These are phyloP conservation scores for Chymomyza costata DNA, from an alignment of 1,140 invertebrate species.

Conservation along the genomic window DNA sequence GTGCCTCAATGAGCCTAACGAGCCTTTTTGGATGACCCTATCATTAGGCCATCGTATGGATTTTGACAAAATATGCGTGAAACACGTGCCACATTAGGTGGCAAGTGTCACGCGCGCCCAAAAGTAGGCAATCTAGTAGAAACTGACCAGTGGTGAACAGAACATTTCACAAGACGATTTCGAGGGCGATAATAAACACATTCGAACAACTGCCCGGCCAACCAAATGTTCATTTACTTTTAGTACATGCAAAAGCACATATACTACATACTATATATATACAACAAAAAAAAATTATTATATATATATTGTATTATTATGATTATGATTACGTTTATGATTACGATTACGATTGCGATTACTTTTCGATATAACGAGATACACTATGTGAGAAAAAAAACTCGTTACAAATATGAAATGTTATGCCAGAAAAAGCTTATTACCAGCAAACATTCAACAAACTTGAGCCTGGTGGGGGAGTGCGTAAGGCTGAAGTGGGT, in stretches of 20 bases:
- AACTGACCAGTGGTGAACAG: constrained; percentile 9
- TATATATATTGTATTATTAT: constrained; percentile 68
- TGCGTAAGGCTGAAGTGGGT: too few relatives aligned
- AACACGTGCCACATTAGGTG: constrained; percentile 63
- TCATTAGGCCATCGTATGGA: constrained; percentile 41
- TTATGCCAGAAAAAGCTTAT: too few relatives aligned
- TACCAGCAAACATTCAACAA: too few relatives aligned
- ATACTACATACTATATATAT: too few relatives aligned
- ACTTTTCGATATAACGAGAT: constrained; percentile 57
- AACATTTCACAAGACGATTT: constrained; percentile 38
- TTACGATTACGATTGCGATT: constrained; percentile 73
- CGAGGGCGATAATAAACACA: constrained; percentile 64
- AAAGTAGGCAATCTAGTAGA: constrained; percentile 14
- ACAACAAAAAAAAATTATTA: constrained; percentile 56
- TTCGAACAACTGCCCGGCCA: constrained; percentile 26
- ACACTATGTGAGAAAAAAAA: constrained; percentile 14
- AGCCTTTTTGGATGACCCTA: constrained; percentile 33
- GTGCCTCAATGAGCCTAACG: constrained; percentile 29
- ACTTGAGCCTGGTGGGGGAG: too few relatives aligned
- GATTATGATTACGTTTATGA: constrained; percentile 57
- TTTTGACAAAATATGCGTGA: constrained; percentile 53
- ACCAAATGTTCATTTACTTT: constrained; percentile 52
- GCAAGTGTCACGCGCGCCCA: neutral
- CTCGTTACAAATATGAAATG: constrained; percentile 62
- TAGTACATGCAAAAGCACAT: constrained; percentile 63